These are phyloP conservation scores for Ostrea denselamellosa DNA, from an alignment of 1,140 invertebrate species.

Conservation along the genomic window DNA sequence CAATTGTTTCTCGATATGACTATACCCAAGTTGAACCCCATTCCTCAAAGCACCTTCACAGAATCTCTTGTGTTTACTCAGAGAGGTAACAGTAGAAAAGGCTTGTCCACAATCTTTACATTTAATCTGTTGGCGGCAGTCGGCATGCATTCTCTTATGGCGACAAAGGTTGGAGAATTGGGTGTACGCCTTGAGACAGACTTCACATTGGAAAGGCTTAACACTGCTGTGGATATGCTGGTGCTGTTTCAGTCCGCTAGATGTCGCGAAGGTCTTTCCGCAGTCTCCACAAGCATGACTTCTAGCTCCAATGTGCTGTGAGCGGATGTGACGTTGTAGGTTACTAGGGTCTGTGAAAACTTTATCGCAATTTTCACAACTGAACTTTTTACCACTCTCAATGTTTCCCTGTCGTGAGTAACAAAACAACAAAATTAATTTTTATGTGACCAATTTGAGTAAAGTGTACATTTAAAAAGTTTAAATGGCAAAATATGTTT, in stretches of 20 bases:
- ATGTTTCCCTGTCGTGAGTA: constrained; percentile 67
- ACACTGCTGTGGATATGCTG: constrained; percentile 99
- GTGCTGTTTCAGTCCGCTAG: constrained; percentile 98
- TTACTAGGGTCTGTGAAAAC: constrained; percentile 97
- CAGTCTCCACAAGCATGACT: constrained; percentile 98
- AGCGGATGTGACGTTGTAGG: constrained; percentile 96
- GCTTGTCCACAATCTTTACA: constrained; percentile 95
- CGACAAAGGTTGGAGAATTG: constrained; percentile 99
- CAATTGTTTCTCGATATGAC: constrained; percentile 34
- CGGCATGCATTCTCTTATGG: constrained; percentile 98
- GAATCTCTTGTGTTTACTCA: constrained; percentile 83
- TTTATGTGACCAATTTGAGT: neutral
- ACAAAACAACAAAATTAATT: neutral
- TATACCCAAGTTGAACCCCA: constrained; percentile 59
- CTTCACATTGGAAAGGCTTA: constrained; percentile 93
- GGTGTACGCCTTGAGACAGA: constrained; percentile 93
- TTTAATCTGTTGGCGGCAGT: constrained; percentile 82
- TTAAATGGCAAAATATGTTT: constrained; percentile 4
- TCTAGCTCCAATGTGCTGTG: constrained; percentile 93
- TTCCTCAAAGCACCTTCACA: constrained; percentile 80
- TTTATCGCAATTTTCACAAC: constrained; percentile 96
- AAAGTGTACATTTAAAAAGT: neutral
- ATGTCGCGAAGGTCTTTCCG: constrained; percentile 98
- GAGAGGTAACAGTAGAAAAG: constrained; percentile 91
- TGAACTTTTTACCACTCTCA: constrained; percentile 83